Conservation (phyloP, 2,113 vertebrate species). For the Elgaria multicarinata region DNA sequence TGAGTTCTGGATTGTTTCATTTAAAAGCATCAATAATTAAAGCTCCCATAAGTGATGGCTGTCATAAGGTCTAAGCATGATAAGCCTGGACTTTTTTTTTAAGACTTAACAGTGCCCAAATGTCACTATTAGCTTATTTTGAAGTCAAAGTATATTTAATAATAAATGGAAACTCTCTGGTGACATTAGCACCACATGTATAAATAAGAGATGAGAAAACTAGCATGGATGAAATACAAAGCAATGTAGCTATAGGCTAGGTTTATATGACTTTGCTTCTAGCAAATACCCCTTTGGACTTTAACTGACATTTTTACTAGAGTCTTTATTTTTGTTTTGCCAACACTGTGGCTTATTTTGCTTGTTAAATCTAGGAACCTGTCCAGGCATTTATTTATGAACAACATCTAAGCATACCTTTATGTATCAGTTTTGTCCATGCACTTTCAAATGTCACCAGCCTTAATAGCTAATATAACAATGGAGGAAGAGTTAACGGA, state of each 20-base stretch:
- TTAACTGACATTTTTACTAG: not conserved
- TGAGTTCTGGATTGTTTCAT: not conserved
- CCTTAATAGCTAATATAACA: rapidly evolving
- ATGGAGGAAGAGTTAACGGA: not conserved
- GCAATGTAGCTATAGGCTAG: not conserved
- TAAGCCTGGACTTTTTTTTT: not conserved
- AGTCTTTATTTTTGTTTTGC: not conserved
- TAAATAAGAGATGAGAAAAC: slow-evolving; percentile 34
- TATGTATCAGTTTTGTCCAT: not conserved
- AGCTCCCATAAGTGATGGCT: not conserved
- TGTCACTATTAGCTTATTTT: not conserved
- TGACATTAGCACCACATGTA: not conserved
- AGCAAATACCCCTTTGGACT: not conserved
- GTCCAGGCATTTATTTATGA: not conserved
- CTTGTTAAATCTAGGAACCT: not conserved
- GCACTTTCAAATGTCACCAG: not conserved
- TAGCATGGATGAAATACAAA: not conserved
- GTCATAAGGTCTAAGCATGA: not conserved
- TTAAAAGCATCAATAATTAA: not conserved
- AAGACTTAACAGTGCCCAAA: not conserved
- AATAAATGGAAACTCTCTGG: not conserved
- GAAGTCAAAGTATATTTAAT: slow-evolving; percentile 26
- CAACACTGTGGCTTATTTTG: not conserved
- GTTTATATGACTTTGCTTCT: not conserved
- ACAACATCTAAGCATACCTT: not conserved